Evolutionary conservation across 1,140 invertebrate species (phyloP), one percentile per base, ranked within the genome.

Genomic region (Andricus grossulariae): DNA sequence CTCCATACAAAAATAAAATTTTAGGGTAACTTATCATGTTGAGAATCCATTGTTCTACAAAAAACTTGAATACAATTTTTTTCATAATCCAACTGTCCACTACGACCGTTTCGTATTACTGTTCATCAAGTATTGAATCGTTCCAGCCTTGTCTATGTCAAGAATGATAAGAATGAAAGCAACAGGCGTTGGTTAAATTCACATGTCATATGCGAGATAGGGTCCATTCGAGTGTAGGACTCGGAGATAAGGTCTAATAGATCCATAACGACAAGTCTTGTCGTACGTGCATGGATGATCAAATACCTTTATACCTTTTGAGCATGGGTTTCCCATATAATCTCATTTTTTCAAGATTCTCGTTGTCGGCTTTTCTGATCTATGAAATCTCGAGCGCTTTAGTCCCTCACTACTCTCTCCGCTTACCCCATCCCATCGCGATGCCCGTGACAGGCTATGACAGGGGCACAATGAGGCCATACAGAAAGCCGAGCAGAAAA

Each of bases 391-490:
- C 84, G 76, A 81, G 76, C 72, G 72, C 60, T 83, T 79, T 39
- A 50, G 71, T 70, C 78, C 72, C 39, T 81, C 80, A 78, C 78
- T 75, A 60, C 76, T 71, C 71, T 51, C 16, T 52, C 19, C 52
- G 39, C 74, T 82, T 81, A 71, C 79, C 77, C 84, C 74, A 76
- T 66, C 76, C 84, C 60, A 72, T 75, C 75, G 78, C 79, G 77
- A 78, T 81, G 76, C 76, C 78, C 72, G 78, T 83, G 88, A 90
- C 83, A 84, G 82, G 76, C 86, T 88, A 89, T 91, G 90, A 90
- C 88, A 84, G 76, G 72, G 73, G 71, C 80, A 91, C 89, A 91
- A 91, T 90, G 77, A 86, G 71, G 76, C 80, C 83, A 80, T 86
- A 86, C 75, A 86, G 82, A 89, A 88, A 85, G 86, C 83, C 83